phyloP scores from a whole-genome alignment of 2,797 vertebrate genomes.

The Gouania willdenowi region DNA sequence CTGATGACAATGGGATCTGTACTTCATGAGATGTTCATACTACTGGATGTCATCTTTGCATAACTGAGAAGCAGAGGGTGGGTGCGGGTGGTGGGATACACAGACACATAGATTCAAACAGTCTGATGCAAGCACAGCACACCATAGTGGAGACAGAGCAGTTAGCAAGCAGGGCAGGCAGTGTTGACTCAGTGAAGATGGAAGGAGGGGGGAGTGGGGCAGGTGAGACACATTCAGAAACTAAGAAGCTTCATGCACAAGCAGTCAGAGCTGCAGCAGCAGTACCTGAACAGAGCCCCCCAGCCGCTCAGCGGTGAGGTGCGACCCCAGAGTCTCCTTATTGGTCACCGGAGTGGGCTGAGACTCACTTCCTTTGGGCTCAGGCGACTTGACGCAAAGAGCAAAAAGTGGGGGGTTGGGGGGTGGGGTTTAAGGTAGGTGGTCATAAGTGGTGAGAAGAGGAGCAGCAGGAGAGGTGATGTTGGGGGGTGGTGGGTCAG shows the following conservation, averaged over 20 bases:
- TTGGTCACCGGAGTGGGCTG: conserved; percentile 85
- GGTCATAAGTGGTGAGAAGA: conserved; percentile 28
- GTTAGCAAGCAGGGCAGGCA: conserved; percentile 28
- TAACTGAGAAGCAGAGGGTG: conserved; percentile 36
- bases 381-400: conserved; percentile 81
- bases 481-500: conserved; percentile 15
- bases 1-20: background rate
- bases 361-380: conserved; percentile 89
- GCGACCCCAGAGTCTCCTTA: conserved; percentile 88
- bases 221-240: conserved; percentile 32
- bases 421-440: conserved; percentile 47
- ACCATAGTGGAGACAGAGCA: conserved; percentile 16
- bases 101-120: conserved; percentile 29
- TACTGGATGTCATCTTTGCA: conserved; percentile 22
- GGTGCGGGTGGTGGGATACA: conserved; percentile 19
- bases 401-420: conserved; percentile 45
- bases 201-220: background rate
- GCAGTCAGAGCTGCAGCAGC: conserved; percentile 64
- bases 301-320: conserved; percentile 87
- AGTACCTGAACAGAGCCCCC: conserved; percentile 92
- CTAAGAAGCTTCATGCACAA: conserved; percentile 63
- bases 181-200: conserved; percentile 18
- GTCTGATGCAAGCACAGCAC: conserved; percentile 22
- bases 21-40: conserved; percentile 5
- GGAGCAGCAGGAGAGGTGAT: background rate